phyloP scores from a whole-genome alignment of 2,888 invertebrate species.

The Hypomecis atomaria region DNA sequence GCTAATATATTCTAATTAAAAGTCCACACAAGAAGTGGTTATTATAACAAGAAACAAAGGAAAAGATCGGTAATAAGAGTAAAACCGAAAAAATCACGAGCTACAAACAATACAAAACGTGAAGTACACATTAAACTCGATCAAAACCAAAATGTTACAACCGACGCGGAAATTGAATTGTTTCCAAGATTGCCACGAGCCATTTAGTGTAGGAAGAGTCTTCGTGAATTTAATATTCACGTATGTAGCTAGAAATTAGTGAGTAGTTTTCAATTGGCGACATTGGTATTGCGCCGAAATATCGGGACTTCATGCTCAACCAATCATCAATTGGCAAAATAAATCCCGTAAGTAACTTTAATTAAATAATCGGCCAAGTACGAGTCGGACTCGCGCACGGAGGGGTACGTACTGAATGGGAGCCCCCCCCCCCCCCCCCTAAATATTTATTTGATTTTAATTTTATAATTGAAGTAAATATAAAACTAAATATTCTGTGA shows the following conservation, averaged over 20 bases:
- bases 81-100: slow-evolving; percentile 30
- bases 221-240: background rate
- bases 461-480: no score
- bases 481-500: no score
- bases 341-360: no score
- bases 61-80: slow-evolving; percentile 18
- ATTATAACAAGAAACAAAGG: background rate
- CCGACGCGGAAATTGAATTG: slow-evolving; percentile 23
- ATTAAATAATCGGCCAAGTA: no score
- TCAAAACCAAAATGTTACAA: slow-evolving; percentile 14
- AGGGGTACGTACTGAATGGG: no score
- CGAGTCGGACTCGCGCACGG: no score
- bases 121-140: slow-evolving; percentile 25
- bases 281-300: background rate
- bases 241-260: background rate
- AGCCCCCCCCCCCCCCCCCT: no score
- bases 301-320: no score
- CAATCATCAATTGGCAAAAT: no score
- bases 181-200: slow-evolving; percentile 13
- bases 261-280: slow-evolving; percentile 4
- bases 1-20: no score
- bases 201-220: background rate
- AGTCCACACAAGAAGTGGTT: background rate
- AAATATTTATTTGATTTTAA: no score
- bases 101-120: slow-evolving; percentile 25